Evolutionary conservation across 2,888 invertebrate genomes (phyloP).

Genomic region (Trachelus stipa): DNA sequence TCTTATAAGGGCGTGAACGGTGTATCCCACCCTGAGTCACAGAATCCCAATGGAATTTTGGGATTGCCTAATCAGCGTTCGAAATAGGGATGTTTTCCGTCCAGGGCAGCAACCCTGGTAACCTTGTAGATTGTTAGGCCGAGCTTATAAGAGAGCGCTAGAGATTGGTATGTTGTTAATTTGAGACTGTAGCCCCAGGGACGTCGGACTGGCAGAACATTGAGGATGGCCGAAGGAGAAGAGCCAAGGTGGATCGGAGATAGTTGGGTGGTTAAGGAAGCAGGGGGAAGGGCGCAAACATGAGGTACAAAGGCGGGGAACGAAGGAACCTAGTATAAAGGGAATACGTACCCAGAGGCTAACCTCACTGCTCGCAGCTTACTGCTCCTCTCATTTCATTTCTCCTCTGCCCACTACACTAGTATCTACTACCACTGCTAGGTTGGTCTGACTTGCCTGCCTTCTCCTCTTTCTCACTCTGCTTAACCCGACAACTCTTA

Average conservation of each 20-base stretch:
- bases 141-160: slow-evolving; percentile 46
- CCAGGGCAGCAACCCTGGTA: slow-evolving; percentile 7
- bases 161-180: slow-evolving; percentile 66
- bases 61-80: slow-evolving; percentile 10
- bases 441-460: neutral
- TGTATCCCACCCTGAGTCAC: neutral
- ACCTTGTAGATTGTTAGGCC: slow-evolving; percentile 45
- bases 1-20: neutral
- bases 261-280: slow-evolving; percentile 38
- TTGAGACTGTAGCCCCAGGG: slow-evolving; percentile 61
- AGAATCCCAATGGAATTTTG: slow-evolving; percentile 5
- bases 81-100: slow-evolving; percentile 1
- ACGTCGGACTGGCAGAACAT: slow-evolving; percentile 6
- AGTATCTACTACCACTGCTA: neutral
- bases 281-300: slow-evolving; percentile 21
- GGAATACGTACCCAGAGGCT: slow-evolving; percentile 29
- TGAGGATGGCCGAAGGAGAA: neutral
- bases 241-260: neutral
- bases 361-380: neutral
- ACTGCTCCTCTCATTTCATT: neutral
- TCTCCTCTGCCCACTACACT: neutral
- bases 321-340: neutral
- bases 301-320: slow-evolving; percentile 27
- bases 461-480: neutral
- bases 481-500: neutral